These are phyloP conservation scores for Styela plicata DNA, from an alignment of 23 tunicate species.

Conservation along the genomic window DNA sequence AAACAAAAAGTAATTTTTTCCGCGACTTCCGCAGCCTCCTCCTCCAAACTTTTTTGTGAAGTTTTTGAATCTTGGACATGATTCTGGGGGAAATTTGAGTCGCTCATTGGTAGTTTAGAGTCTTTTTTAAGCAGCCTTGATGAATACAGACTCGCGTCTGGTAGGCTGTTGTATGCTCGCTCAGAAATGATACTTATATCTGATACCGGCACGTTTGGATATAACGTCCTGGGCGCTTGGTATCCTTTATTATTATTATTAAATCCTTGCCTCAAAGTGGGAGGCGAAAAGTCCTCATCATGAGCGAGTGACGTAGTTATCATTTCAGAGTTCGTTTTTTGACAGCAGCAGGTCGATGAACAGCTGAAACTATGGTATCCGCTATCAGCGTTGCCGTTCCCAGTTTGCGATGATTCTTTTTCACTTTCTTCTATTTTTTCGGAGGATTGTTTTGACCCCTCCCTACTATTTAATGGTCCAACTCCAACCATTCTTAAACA, in stretches of 20 bases:
- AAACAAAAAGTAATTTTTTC: slow-evolving; percentile 83
- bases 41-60: slow-evolving; percentile 1
- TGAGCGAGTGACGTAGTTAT: slow-evolving; percentile 1
- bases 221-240: neutral
- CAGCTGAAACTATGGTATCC: slow-evolving; percentile 72
- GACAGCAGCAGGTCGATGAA: slow-evolving; percentile 13
- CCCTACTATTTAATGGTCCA: neutral
- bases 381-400: slow-evolving; percentile 61
- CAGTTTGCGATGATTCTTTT: slow-evolving; percentile 17
- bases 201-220: neutral
- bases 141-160: slow-evolving; percentile 3
- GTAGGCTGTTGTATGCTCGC: neutral
- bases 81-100: too few species aligned
- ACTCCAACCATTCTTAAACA: slow-evolving; percentile 2
- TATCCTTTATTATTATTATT: neutral
- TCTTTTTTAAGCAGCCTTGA: neutral
- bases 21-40: slow-evolving; percentile 49
- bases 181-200: neutral
- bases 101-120: too few species aligned
- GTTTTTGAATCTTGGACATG: too few species aligned
- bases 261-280: neutral
- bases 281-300: slow-evolving; percentile 4
- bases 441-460: neutral
- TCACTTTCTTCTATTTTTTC: slow-evolving; percentile 12
- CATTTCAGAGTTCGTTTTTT: neutral